A percentile compares a stretch with the other conserved stretches of the same genome.
These are phyloP conservation scores for Scrobipalpa costella DNA, from an alignment of 2,888 invertebrate species.

Conservation along the genomic window DNA sequence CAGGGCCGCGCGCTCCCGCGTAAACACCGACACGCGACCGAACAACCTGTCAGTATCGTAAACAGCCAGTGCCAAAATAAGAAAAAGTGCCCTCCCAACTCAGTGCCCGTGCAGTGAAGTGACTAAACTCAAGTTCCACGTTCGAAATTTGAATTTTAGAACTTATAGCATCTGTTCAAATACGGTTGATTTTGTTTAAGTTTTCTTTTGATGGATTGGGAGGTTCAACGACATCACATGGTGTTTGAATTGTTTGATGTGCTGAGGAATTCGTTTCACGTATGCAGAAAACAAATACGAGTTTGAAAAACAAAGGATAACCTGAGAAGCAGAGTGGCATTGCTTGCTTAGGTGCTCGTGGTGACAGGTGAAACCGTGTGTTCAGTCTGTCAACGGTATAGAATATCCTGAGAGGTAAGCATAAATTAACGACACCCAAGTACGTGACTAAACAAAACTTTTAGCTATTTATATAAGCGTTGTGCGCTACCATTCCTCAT, in stretches of 20 bases:
- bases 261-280: constrained; percentile 72
- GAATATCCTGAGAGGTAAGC: constrained; percentile 58
- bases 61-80: constrained; percentile 55
- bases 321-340: constrained; percentile 54
- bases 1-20: constrained; percentile 54
- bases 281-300: constrained; percentile 71
- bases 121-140: constrained; percentile 37
- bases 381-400: constrained; percentile 52
- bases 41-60: constrained; percentile 49
- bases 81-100: constrained; percentile 54
- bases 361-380: constrained; percentile 64
- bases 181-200: constrained; percentile 65
- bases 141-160: constrained; percentile 24
- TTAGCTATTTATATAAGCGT: constrained; percentile 7
- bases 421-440: constrained; percentile 39
- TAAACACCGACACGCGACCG: constrained; percentile 51
- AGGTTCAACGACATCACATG: constrained; percentile 61
- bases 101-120: constrained; percentile 65
- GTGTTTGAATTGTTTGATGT: constrained; percentile 68
- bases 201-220: constrained; percentile 71
- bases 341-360: constrained; percentile 72
- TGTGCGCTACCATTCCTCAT: background rate
- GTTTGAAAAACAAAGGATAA: constrained; percentile 71
- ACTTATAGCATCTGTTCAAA: constrained; percentile 66
- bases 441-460: constrained; percentile 29